A percentile compares a stretch with the other conserved stretches of the same genome.
phyloP scores from a whole-genome alignment of 2,888 invertebrate species.

The Hetaerina titia region DNA sequence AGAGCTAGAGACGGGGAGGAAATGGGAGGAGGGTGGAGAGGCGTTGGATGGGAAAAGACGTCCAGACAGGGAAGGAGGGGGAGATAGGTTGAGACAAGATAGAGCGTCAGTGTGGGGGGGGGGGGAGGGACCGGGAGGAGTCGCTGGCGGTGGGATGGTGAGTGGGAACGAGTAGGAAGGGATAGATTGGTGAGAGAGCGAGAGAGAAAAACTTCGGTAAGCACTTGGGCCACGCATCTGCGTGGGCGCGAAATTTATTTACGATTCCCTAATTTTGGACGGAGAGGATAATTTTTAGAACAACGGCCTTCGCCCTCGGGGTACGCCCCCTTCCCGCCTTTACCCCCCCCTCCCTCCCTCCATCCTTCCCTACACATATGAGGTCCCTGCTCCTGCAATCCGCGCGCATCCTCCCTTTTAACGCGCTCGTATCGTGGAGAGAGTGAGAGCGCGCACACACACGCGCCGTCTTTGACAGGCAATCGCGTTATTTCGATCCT shows the following conservation, averaged over 20 bases:
- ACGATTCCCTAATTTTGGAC: slow-evolving; percentile 50
- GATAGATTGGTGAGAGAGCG: background rate
- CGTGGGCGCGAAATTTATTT: slow-evolving; percentile 37
- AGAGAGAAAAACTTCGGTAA: background rate
- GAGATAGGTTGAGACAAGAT: background rate
- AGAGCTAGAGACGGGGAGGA: background rate
- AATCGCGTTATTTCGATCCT: slow-evolving; percentile 3
- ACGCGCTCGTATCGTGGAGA: background rate
- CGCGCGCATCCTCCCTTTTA: background rate
- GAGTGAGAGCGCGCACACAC: background rate
- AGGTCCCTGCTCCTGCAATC: background rate
- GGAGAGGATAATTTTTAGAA: slow-evolving; percentile 38
- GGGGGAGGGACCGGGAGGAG: background rate
- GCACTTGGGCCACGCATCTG: background rate
- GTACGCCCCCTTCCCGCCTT: background rate
- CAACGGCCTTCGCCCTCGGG: slow-evolving; percentile 27
- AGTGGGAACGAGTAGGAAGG: background rate
- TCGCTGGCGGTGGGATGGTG: background rate
- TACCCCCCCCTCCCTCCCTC: background rate
- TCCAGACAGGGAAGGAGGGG: background rate
- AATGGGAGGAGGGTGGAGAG: background rate
- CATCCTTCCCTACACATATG: background rate
- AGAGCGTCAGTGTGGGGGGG: background rate
- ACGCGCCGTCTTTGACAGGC: background rate
- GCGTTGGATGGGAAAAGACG: background rate